Evolutionary conservation across 2,113 vertebrate species (phyloP), one percentile per base, ranked within the genome.

Genomic region (Empidonax traillii): DNA sequence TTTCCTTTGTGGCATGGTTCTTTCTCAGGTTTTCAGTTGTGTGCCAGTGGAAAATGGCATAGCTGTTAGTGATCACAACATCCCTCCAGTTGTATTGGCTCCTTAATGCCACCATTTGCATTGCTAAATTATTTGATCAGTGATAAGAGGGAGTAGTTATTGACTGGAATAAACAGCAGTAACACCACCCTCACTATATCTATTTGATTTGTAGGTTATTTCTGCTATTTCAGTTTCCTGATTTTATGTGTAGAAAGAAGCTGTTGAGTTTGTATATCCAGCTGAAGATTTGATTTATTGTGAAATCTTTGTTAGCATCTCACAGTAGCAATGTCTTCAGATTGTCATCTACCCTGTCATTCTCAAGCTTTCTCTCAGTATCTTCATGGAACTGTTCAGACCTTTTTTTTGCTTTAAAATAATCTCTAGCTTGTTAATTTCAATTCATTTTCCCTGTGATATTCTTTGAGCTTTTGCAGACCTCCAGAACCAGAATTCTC

Each of bases 401-500:
- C 14, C 8, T 22, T 83, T 53, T 84, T 81, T 84, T 87, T 58
- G 13, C 44, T 94, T 94, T 94, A 74, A 95, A 94, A 80, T 59
- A 88, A 67, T 71, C 9, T 49, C 59, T 68, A 85, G 14, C 16
- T 91, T 59, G 25, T 68, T 94, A 90, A 91, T 78, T 81, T 28
- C 43, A 77, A 69, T 85, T 96, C 5, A 66, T 85, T 79, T 91
- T 68, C 41, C 20, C 68, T 80, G 47, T 75, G 76, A 89, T 69
- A 89, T 71, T 89, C 24, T 82, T 65, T 33, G 25, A 87, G 58
- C 10, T 46, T 84, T 77, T 90, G 33, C 84, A 83, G 85, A 85
- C 33, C 46, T 84, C 55, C 55, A 96, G 82, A 83, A 92, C 46
- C 78, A 94, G 31, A 92, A 73, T 81, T 96, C 75, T 96, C 55